Evolutionary conservation across 2,113 vertebrate genomes (phyloP).

Genomic region (Callipepla squamata): DNA sequence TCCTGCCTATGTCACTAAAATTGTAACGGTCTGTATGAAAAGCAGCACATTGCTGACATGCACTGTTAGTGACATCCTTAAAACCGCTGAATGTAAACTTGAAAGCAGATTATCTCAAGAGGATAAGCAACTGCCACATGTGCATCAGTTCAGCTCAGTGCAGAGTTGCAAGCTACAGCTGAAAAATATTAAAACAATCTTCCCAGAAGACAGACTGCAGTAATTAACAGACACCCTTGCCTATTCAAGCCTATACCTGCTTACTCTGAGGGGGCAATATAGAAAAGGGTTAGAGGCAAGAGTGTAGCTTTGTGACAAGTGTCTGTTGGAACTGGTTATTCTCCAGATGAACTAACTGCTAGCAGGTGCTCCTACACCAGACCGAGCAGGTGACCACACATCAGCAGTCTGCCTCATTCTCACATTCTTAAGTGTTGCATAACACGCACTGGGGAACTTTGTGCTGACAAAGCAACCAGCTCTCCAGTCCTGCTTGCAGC

Average conservation of each 20-base stretch:
- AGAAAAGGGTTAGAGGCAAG: not conserved
- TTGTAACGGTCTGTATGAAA: not conserved
- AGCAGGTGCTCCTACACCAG: not conserved
- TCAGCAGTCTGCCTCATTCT: not conserved
- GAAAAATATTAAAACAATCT: not conserved
- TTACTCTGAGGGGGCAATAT: not conserved
- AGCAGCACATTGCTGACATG: conserved; percentile 39
- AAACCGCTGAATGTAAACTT: conserved; percentile 57
- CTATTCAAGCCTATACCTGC: not conserved
- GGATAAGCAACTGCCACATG: conserved; percentile 66
- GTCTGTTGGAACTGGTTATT: not conserved
- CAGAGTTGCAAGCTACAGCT: conserved; percentile 16
- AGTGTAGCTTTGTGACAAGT: not conserved
- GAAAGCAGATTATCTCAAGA: conserved; percentile 65
- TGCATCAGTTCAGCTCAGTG: not conserved
- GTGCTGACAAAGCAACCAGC: not conserved
- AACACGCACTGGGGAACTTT: accelerated
- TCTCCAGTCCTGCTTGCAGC: not conserved
- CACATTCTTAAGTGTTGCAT: not conserved
- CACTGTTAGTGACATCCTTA: not conserved
- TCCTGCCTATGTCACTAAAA: not conserved
- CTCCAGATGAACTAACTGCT: not conserved
- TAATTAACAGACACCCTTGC: not conserved
- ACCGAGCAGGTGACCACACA: not conserved
- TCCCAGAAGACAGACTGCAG: not conserved